These are phyloP conservation scores for Penaeus japonicus DNA, from an alignment of 1,140 invertebrate genomes.

Conservation along the genomic window DNA sequence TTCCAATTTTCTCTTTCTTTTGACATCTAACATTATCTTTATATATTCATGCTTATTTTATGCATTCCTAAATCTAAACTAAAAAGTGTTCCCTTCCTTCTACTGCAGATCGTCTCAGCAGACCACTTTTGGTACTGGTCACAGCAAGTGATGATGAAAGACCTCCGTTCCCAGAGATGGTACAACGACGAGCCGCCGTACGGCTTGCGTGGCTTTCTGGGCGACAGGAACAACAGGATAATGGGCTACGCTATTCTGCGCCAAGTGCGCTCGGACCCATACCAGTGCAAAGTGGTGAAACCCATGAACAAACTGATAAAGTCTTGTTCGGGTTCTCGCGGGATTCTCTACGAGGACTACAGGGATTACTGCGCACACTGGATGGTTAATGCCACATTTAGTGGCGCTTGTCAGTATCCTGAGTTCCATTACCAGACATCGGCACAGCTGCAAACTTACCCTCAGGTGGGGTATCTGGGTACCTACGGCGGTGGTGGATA, in stretches of 20 bases:
- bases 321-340: conserved; percentile 22
- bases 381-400: neutral
- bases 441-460: conserved; percentile 26
- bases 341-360: conserved; percentile 22
- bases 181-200: conserved; percentile 66
- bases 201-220: conserved; percentile 66
- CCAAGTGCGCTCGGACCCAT: conserved; percentile 63
- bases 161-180: conserved; percentile 65
- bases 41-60: neutral
- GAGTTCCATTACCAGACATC: conserved; percentile 44
- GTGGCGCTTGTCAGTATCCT: neutral
- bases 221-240: conserved; percentile 67
- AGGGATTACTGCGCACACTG: conserved; percentile 44
- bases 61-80: neutral
- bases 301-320: conserved; percentile 2
- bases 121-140: conserved; percentile 66
- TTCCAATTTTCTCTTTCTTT: neutral
- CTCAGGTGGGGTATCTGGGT: conserved; percentile 26
- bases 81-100: neutral
- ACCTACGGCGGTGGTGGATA: conserved; percentile 56
- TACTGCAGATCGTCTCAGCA: conserved; percentile 42
- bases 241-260: conserved; percentile 69
- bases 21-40: neutral
- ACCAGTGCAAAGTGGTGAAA: neutral
- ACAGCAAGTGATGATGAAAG: conserved; percentile 64